Percentiles rank a stretch among this genome's conserved stretches.
phyloP scores from a whole-genome alignment of 2,888 invertebrate genomes.

The Dorcus parallelipipedus region DNA sequence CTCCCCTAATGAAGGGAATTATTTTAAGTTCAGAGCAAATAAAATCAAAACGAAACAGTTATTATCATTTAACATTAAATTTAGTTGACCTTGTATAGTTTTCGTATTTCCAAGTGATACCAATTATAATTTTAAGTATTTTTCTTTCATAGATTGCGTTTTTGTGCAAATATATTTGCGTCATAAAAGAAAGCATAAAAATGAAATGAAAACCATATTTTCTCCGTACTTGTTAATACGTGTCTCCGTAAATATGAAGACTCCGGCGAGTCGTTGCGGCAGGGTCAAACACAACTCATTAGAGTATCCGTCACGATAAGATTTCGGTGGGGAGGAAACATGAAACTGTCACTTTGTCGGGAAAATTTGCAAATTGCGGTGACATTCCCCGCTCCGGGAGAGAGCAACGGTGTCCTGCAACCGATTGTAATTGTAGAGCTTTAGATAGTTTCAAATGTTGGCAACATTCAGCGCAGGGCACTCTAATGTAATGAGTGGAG shows the following conservation, averaged over 20 bases:
- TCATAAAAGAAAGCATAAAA: slow-evolving; percentile 5
- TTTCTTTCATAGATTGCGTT: neutral
- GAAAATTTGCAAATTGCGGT: slow-evolving; percentile 22
- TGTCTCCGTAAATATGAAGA: too few species aligned
- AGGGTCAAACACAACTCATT: neutral
- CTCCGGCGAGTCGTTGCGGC: neutral
- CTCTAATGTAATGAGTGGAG: neutral
- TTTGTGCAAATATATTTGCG: neutral
- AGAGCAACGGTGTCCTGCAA: slow-evolving; percentile 14
- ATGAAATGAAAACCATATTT: neutral
- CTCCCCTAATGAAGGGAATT: too few species aligned
- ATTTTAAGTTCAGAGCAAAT: too few species aligned
- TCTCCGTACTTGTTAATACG: too few species aligned
- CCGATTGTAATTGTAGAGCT: slow-evolving; percentile 22
- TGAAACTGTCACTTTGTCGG: slow-evolving; percentile 15
- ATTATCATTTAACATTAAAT: too few species aligned
- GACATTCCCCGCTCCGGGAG: slow-evolving; percentile 15
- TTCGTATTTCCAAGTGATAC: neutral
- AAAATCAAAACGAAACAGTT: too few species aligned
- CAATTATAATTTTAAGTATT: neutral
- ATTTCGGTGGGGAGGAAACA: slow-evolving; percentile 9
- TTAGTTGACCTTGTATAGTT: too few species aligned
- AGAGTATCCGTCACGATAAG: slow-evolving; percentile 11
- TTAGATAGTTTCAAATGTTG: slow-evolving; percentile 12
- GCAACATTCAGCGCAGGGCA: neutral